phyloP scores from a whole-genome alignment of 37 sponge, comb jelly and placozoan genomes.

The Agelas oroides region DNA sequence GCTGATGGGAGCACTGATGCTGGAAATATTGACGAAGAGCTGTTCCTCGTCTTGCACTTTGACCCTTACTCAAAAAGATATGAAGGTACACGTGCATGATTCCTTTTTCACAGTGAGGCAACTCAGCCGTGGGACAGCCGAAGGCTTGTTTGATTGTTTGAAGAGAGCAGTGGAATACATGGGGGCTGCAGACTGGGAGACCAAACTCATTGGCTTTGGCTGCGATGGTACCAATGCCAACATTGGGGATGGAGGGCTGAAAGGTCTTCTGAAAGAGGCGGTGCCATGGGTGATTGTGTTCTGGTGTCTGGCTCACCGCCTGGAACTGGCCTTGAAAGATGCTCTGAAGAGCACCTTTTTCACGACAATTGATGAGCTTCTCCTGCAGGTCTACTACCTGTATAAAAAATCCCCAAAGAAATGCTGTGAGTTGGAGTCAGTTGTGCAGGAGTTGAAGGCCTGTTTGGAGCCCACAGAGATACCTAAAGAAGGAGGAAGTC shows the following conservation, averaged over 20 bases:
- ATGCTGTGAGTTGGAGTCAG: conserved; percentile 40
- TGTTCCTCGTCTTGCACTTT: conserved; percentile 18
- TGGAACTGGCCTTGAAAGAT: conserved; percentile 68
- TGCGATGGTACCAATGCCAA: conserved; percentile 62
- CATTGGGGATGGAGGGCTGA: conserved; percentile 35
- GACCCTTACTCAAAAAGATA: conserved; percentile 20
- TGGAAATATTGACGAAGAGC: background rate
- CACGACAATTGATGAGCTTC: conserved; percentile 42
- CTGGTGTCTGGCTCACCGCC: conserved; percentile 72
- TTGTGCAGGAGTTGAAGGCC: conserved; percentile 13
- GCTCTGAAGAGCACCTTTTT: conserved; percentile 53
- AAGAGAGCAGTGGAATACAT: conserved; percentile 4
- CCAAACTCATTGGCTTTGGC: conserved; percentile 62
- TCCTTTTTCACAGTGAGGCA: conserved; percentile 13
- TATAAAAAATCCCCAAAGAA: conserved; percentile 62
- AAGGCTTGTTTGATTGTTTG: conserved; percentile 23
- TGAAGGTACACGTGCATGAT: conserved; percentile 10
- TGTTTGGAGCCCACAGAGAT: conserved; percentile 57
- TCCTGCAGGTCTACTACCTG: conserved; percentile 42
- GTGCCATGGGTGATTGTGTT: conserved; percentile 54
- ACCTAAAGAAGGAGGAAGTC: conserved; percentile 26
- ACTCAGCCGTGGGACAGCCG: conserved; percentile 2
- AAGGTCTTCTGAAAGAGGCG: conserved; percentile 20
- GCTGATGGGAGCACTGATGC: conserved; percentile 38
- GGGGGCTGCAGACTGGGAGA: conserved; percentile 31